Conservation (phyloP, 2,113 vertebrate genomes). For the Gymnorhina tibicen region DNA sequence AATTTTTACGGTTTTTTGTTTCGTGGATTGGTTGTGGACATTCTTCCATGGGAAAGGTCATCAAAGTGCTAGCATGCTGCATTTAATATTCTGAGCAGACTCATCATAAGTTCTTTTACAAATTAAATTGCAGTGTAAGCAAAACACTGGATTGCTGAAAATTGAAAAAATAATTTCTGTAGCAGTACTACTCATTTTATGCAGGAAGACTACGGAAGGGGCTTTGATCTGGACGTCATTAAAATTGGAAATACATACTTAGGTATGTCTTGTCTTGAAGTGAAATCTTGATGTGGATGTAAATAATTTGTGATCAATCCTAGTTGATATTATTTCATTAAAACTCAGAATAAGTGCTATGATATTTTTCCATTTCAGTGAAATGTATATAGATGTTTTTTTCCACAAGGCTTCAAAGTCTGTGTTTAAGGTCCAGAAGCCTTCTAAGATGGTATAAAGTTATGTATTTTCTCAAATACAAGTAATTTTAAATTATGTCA, state of each 20-base stretch:
- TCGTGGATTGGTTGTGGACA: rapidly evolving
- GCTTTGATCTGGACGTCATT: neutral
- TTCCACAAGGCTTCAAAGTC: neutral
- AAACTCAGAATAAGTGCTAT: neutral
- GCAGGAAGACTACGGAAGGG: neutral
- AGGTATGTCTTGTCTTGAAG: neutral
- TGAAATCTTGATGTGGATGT: neutral
- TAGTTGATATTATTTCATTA: neutral
- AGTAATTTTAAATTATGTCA: neutral
- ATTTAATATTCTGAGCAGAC: neutral
- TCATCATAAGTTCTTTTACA: neutral
- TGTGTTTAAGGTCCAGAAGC: neutral
- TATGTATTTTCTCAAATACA: neutral
- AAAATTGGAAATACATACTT: neutral
- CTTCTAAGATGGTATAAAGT: neutral
- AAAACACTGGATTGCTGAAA: neutral
- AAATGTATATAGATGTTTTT: neutral
- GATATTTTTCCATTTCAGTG: neutral
- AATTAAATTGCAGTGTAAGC: neutral
- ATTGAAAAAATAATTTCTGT: neutral
- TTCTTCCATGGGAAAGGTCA: neutral
- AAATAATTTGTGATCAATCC: neutral
- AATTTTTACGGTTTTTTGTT: neutral
- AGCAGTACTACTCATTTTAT: neutral
- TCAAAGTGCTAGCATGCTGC: neutral